Evolutionary conservation across 1,140 invertebrate genomes (phyloP).

Genomic region (Drosophila tsacasi): DNA sequence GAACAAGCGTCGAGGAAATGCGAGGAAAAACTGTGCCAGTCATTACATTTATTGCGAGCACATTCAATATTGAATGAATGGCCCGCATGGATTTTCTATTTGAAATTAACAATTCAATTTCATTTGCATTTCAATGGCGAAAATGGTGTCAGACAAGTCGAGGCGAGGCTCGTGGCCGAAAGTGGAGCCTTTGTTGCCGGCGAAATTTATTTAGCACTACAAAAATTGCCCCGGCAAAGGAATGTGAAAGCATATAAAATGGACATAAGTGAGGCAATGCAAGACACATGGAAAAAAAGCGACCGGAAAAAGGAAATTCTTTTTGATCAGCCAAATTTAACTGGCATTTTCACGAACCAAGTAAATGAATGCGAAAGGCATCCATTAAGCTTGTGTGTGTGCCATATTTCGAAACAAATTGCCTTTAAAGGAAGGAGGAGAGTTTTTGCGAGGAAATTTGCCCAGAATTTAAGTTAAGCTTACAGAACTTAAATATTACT

Average conservation of each 20-base stretch:
- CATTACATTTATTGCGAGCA: slow-evolving; percentile 83
- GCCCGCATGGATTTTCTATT: slow-evolving; percentile 81
- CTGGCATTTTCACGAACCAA: slow-evolving; percentile 16
- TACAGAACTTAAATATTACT: no score
- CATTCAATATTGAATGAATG: slow-evolving; percentile 83
- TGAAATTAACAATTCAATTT: slow-evolving; percentile 84
- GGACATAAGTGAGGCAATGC: slow-evolving; percentile 43
- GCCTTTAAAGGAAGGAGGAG: not conserved
- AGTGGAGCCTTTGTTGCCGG: slow-evolving; percentile 38
- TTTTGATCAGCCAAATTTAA: slow-evolving; percentile 32
- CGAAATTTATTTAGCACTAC: slow-evolving; percentile 60
- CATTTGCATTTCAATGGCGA: slow-evolving; percentile 81
- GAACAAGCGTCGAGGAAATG: not conserved
- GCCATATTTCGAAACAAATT: slow-evolving; percentile 16
- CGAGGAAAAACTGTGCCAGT: slow-evolving; percentile 74
- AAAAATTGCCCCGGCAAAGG: slow-evolving; percentile 41
- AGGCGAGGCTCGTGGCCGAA: slow-evolving; percentile 14
- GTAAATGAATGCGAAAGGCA: slow-evolving; percentile 26
- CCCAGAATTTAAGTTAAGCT: not conserved
- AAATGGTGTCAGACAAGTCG: slow-evolving; percentile 54
- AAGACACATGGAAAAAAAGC: slow-evolving; percentile 25
- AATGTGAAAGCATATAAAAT: slow-evolving; percentile 48
- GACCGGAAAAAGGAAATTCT: slow-evolving; percentile 27
- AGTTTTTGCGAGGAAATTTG: no score
- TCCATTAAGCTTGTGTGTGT: slow-evolving; percentile 8